A percentile compares a stretch with the other conserved stretches of the same genome.
Conservation (phyloP, 2,888 invertebrate genomes). For the Spodoptera littoralis region DNA sequence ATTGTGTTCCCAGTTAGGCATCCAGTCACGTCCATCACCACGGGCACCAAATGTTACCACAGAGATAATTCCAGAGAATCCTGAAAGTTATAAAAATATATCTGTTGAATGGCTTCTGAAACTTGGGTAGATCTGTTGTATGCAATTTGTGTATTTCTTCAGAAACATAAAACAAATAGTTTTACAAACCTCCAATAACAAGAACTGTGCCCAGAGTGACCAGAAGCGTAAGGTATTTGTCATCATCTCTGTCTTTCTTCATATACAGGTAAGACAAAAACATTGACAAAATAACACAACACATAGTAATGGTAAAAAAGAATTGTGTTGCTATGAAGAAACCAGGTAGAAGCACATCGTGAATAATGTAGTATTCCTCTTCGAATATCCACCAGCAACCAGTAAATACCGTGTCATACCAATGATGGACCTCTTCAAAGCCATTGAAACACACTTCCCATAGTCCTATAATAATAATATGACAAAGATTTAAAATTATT, state of each 20-base stretch:
- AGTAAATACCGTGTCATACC: slow-evolving; percentile 94
- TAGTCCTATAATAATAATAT: slow-evolving; percentile 90
- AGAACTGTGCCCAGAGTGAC: slow-evolving; percentile 93
- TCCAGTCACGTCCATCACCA: slow-evolving; percentile 97
- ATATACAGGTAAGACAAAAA: slow-evolving; percentile 93
- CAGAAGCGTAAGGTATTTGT: slow-evolving; percentile 92
- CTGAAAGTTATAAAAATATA: slow-evolving; percentile 76
- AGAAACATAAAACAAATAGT: not conserved
- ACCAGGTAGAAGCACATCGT: slow-evolving; percentile 95
- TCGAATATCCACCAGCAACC: slow-evolving; percentile 99
- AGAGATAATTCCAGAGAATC: slow-evolving; percentile 94
- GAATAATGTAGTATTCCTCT: slow-evolving; percentile 98
- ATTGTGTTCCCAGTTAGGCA: slow-evolving; percentile 99
- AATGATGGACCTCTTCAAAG: slow-evolving; percentile 95
- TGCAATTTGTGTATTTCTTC: not conserved
- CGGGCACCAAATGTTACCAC: slow-evolving; percentile 96
- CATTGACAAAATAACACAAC: slow-evolving; percentile 93
- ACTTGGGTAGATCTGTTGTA: too few species aligned
- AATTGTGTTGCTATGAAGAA: slow-evolving; percentile 98
- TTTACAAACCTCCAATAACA: slow-evolving; percentile 89
- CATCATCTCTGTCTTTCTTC: slow-evolving; percentile 92
- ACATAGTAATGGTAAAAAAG: slow-evolving; percentile 96
- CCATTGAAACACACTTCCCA: slow-evolving; percentile 98
- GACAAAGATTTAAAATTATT: not conserved
- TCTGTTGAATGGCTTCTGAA: not conserved